These are phyloP conservation scores for Amyelois transitella DNA, from an alignment of 1,140 invertebrate species.

Conservation along the genomic window DNA sequence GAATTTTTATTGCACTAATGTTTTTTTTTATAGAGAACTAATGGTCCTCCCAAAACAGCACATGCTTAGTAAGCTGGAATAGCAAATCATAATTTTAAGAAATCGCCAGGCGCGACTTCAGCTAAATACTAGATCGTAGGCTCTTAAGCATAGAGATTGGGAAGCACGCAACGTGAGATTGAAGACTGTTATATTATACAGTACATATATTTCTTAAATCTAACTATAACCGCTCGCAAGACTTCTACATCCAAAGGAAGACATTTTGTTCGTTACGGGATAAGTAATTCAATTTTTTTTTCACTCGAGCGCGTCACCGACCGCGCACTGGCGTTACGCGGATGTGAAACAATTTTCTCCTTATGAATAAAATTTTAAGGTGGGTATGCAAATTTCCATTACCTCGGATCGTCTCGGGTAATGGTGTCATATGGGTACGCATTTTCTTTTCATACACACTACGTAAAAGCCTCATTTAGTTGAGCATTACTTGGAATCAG, in stretches of 20 bases:
- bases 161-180: no score
- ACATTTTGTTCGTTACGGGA: slow-evolving; percentile 21
- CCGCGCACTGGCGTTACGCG: slow-evolving; percentile 12
- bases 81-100: no score
- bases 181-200: no score
- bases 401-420: slow-evolving; percentile 42
- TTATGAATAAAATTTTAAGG: slow-evolving; percentile 72
- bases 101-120: no score
- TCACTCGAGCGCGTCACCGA: slow-evolving; percentile 32
- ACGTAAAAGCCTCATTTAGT: slow-evolving; percentile 31
- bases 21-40: no score
- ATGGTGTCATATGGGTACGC: slow-evolving; percentile 53
- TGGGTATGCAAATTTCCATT: slow-evolving; percentile 65
- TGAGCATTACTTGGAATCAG: slow-evolving; percentile 2
- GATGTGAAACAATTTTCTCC: slow-evolving; percentile 67
- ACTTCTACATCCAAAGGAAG: neutral
- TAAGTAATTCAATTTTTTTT: slow-evolving; percentile 59
- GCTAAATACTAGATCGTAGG: no score
- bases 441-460: slow-evolving; percentile 53
- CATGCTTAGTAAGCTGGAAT: no score
- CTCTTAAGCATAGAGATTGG: no score
- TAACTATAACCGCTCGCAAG: no score
- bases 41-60: no score
- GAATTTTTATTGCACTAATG: no score
- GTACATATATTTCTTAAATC: no score